Base-by-base conservation (phyloP, 2,888 invertebrate genomes). In the Noctua janthina region DNA sequence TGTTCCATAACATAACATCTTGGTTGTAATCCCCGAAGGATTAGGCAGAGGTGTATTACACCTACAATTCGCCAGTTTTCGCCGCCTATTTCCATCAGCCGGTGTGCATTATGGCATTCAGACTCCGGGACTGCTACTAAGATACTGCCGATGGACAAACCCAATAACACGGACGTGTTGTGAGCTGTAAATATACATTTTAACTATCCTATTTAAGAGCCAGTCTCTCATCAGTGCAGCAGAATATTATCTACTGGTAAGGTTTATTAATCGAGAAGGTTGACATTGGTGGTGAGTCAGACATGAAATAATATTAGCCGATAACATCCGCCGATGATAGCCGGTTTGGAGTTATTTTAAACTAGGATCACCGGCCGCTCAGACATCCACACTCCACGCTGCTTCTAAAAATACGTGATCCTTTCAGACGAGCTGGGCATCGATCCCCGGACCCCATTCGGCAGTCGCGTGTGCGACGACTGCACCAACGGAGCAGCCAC, bases 201-300 rank as follows among this genome's bases (percentile, higher is more conserved):
- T 64, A 75, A 75, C 17, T 54, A 13, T 56, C 56, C 20, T 46
- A 67, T 17, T 29, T 17, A 11, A 7, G 35, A 62, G n/a, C 59
- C n/a, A 56, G 2, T 59, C 49, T 51, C 10, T 29, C 35, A 72
- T 72, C n/a, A 17, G 29, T 73, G 62, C 73, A 49, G n/a, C 73
- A 39, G 8, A 15, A 29, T 39, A 39, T 23, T 64, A 74, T 66
- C 29, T 54, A 23, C 8, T 23, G 67, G 68, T 78, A 76, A 59
- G 17, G 20, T n/a, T 17, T 35, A 49, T 62, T 49, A 64, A 73
- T 17, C 17, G 35, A 35, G 17, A 23, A 49, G 11, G 35, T 20
- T 23, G n/a, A 29, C 5, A 17, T 23, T 23, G 11, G 43, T 5
- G 43, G n/a, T 64, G n/a, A 64, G 39, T 62, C 74, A n/a, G 46